These are phyloP conservation scores for Xanthia togata DNA, from an alignment of 2,888 invertebrate genomes.

Conservation along the genomic window DNA sequence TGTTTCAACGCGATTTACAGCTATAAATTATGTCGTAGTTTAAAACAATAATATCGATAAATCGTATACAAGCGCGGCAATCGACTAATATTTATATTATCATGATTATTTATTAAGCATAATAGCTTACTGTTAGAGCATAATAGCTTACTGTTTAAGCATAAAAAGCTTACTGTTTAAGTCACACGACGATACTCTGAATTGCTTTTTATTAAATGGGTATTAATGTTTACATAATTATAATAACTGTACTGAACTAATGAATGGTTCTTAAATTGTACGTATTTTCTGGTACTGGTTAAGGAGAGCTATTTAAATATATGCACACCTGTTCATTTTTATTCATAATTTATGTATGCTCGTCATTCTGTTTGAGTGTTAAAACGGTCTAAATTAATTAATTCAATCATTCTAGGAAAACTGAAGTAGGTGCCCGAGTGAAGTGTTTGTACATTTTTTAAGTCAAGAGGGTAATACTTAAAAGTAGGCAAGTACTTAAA, in stretches of 20 bases:
- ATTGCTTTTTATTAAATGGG: constrained; percentile 12
- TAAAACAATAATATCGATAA: constrained; percentile 63
- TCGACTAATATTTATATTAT: constrained; percentile 35
- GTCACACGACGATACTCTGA: neutral
- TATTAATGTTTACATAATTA: constrained; percentile 16
- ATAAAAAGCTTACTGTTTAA: neutral
- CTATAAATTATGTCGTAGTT: constrained; percentile 62
- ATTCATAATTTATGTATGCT: constrained; percentile 60
- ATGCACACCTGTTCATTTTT: constrained; percentile 56
- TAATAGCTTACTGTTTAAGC: neutral
- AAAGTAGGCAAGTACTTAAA: constrained; percentile 52
- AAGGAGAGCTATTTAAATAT: constrained; percentile 61
- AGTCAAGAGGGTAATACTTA: constrained; percentile 61
- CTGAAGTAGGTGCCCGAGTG: constrained; percentile 43
- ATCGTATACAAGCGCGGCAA: constrained; percentile 25
- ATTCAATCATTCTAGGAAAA: constrained; percentile 65
- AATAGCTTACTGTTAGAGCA: neutral
- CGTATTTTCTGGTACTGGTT: constrained; percentile 44
- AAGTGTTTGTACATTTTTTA: constrained; percentile 65
- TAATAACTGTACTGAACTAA: constrained; percentile 51
- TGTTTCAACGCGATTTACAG: constrained; percentile 67
- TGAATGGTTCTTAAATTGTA: constrained; percentile 50
- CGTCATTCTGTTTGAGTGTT: constrained; percentile 59
- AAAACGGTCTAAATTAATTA: constrained; percentile 64
- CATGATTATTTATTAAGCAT: constrained; percentile 11